Evolutionary conservation across 1,140 invertebrate genomes (phyloP), one percentile per base, ranked within the genome.

Genomic region (Augochlora pura): DNA sequence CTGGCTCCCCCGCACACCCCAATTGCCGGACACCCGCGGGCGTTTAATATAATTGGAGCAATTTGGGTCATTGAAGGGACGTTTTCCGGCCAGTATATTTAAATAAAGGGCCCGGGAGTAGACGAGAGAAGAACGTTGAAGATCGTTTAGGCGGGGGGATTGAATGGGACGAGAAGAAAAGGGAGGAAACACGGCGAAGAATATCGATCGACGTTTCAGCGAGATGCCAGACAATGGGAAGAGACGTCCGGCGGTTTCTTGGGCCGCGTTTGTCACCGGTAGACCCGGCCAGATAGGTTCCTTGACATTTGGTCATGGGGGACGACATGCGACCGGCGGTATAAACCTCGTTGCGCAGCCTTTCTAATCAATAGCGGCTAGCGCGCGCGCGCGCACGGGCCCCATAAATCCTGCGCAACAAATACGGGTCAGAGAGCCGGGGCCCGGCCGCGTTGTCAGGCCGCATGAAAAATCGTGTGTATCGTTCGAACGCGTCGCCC

Each of bases 401-500:
- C 23, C 64, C 64, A 66, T 66, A 66, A 66, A 66, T 66, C 64
- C 64, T 39, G 64, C 39, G 39, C 64, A 66, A 66, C 64, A 66
- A 66, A 66, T 66, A 66, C 64, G 64, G 64, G 39, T 66, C 64
- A 63, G 42, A 63, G 42, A 46, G 60, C 27, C 27, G 23, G 64
- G 39, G n/a, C 23, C 23, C 21, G 64, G 39, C 32, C 32, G 32
- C 42, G 64, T 66, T 66, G 64, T 66, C 64, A 25, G 49, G 49
- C 38, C 25, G 63, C n/a, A 7, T 23, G 64, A 66, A 66, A 66
- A 66, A 66, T 49, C 64, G 38, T 46, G 38, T 46, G 64, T 25
- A 66, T 46, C 64, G 23, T 25, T 66, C 39, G 39, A 66, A 46
- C 39, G 64, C 64, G 64, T 66, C 39, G 64, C 23, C 23, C 12